These are phyloP conservation scores for Machimus atricapillus DNA, from an alignment of 2,888 invertebrate species.

Conservation along the genomic window DNA sequence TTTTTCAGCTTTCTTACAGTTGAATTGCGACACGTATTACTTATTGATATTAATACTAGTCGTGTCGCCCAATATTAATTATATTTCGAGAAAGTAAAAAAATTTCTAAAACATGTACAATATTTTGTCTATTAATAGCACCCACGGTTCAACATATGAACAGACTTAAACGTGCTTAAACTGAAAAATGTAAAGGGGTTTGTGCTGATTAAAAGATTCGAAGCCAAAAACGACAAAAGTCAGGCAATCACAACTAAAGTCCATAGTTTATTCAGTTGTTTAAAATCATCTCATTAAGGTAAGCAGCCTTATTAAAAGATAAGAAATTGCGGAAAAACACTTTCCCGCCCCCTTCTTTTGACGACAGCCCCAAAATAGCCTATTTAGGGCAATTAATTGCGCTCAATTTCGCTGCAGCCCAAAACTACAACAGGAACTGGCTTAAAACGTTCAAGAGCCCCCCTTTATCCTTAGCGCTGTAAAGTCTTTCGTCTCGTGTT, in stretches of 20 bases:
- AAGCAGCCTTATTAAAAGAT: neutral
- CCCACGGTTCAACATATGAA: neutral
- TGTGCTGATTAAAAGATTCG: neutral
- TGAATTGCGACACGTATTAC: no score
- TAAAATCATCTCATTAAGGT: neutral
- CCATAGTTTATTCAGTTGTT: neutral
- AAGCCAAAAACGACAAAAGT: neutral
- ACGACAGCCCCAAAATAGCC: neutral
- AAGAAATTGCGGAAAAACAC: neutral
- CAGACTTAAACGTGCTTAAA: neutral
- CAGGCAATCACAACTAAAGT: neutral
- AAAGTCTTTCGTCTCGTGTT: neutral
- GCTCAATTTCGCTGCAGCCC: neutral
- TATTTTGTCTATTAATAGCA: no score
- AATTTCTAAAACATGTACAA: no score
- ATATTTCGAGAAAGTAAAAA: no score
- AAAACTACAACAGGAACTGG: neutral
- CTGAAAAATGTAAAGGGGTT: neutral
- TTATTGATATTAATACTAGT: no score
- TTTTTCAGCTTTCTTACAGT: no score
- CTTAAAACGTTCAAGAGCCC: neutral
- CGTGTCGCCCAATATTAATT: no score
- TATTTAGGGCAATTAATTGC: neutral
- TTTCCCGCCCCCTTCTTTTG: neutral
- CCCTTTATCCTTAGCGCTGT: neutral